These are phyloP conservation scores for Erethizon dorsatum DNA, from an alignment of 2,797 vertebrate species.

Conservation along the genomic window DNA sequence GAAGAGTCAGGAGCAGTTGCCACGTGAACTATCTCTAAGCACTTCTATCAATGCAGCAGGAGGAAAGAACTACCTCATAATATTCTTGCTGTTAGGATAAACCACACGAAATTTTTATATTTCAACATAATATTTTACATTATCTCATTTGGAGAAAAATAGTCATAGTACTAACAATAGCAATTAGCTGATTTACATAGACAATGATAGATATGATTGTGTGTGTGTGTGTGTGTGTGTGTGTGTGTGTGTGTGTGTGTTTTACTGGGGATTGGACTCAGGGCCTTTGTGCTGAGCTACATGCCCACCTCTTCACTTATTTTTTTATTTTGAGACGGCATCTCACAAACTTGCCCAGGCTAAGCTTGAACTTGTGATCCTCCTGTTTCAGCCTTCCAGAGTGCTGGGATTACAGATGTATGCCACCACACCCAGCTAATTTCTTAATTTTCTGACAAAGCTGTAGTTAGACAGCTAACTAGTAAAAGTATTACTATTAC, in stretches of 20 bases:
- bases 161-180: constrained; percentile 49
- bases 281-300: not conserved
- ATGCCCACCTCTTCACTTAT: not conserved
- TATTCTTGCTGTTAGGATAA: not conserved
- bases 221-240: not conserved
- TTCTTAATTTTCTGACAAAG: constrained; percentile 61
- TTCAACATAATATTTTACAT: constrained; percentile 59
- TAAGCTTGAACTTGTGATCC: not conserved
- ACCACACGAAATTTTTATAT: constrained; percentile 55
- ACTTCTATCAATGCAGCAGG: not conserved
- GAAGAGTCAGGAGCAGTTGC: constrained; percentile 27
- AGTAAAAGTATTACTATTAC: constrained; percentile 41
- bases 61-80: constrained; percentile 13
- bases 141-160: constrained; percentile 50
- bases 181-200: constrained; percentile 24
- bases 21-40: not conserved
- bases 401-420: not conserved
- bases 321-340: not conserved
- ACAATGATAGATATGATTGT: constrained; percentile 34
- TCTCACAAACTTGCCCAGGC: not conserved
- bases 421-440: not conserved
- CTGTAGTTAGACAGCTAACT: constrained; percentile 22
- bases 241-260: not conserved
- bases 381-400: not conserved
- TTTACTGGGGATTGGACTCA: not conserved